Evolutionary conservation across 2,797 vertebrate species (phyloP), one percentile per base, ranked within the genome.

Genomic region (Phrynocephalus vlangalii): DNA sequence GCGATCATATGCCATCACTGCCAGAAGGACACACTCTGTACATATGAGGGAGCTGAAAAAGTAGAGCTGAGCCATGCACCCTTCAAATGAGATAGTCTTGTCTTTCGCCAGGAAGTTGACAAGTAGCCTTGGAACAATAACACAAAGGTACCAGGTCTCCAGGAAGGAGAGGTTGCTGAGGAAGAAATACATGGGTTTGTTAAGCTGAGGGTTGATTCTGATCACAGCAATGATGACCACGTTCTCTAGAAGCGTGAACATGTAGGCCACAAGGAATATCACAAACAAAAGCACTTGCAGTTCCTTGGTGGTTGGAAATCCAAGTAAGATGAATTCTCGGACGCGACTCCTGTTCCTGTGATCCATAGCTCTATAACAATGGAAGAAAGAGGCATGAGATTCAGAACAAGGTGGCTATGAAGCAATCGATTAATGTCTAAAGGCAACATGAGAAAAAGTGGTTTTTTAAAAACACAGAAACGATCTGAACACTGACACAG

Each of bases 101-200:
- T 82, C 82, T 44, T 48, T 13, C 16, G 75, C 48, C 0, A 86
- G 72, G 7, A 87, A 86, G 77, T 92, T 91, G 28, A 86, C 48
- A 4, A 94, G 52, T 63, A 95, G 72, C 83, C 90, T 95, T 77
- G 95, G 94, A 48, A 92, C 88, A 0, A 91, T 95, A 87, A 95
- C 93, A 0, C 93, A 95, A 73, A 94, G 28, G 22, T 94, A 93
- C 90, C 94, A 92, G 13, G 88, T 81, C 48, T 95, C 95, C 70
- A 96, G 89, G 87, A 94, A 95, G 83, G 94, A 94, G 71, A 95
- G 91, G 52, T 94, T 88, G 90, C 93, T 89, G 82, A 95, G 94
- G 79, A 95, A 94, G 77, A 94, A 71, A 77, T 94, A 94, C 93
- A 93, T 95, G 38, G 94, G 92, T 50, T 95, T 95, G 86, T 94